A percentile compares a stretch with the other conserved stretches of the same genome.
Evolutionary conservation across 2,113 vertebrate species (phyloP).

Genomic region (Polyodon spathula): DNA sequence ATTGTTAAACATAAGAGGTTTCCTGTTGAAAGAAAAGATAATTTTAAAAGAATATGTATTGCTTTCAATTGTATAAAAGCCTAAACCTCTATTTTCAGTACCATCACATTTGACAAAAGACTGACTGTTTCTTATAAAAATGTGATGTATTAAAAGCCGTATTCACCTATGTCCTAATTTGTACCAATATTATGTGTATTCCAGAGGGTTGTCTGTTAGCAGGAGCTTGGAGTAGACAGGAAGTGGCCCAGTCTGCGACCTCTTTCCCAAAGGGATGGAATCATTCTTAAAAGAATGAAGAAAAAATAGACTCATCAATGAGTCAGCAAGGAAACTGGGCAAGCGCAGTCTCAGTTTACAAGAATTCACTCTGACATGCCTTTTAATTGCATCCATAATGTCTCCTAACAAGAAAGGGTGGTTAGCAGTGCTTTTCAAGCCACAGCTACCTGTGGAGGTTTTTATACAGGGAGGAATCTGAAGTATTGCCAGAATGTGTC

Average conservation of each 20-base stretch:
- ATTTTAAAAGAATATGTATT: too few relatives aligned
- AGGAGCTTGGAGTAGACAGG: neutral
- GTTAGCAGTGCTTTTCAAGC: neutral
- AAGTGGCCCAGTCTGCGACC: slow-evolving; percentile 15
- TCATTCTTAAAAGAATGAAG: neutral
- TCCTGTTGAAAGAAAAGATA: too few relatives aligned
- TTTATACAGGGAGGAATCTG: slow-evolving; percentile 1
- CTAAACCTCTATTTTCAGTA: too few relatives aligned
- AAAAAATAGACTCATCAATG: slow-evolving; percentile 12
- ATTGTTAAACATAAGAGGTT: too few relatives aligned
- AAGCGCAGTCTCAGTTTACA: slow-evolving; percentile 12
- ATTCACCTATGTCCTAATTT: too few relatives aligned
- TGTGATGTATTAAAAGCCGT: too few relatives aligned
- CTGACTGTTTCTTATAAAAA: too few relatives aligned
- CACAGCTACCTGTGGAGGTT: neutral
- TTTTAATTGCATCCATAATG: slow-evolving; percentile 13
- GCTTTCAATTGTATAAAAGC: too few relatives aligned
- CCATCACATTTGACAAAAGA: too few relatives aligned
- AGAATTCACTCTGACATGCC: slow-evolving; percentile 9
- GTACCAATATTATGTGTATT: too few relatives aligned
- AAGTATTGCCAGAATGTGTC: slow-evolving; percentile 2
- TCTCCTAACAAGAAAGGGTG: neutral
- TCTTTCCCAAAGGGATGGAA: slow-evolving; percentile 13
- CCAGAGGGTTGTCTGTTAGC: neutral
- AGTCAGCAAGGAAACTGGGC: slow-evolving; percentile 25